phyloP scores from a whole-genome alignment of 2,888 invertebrate genomes.

The Acronicta leporina region DNA sequence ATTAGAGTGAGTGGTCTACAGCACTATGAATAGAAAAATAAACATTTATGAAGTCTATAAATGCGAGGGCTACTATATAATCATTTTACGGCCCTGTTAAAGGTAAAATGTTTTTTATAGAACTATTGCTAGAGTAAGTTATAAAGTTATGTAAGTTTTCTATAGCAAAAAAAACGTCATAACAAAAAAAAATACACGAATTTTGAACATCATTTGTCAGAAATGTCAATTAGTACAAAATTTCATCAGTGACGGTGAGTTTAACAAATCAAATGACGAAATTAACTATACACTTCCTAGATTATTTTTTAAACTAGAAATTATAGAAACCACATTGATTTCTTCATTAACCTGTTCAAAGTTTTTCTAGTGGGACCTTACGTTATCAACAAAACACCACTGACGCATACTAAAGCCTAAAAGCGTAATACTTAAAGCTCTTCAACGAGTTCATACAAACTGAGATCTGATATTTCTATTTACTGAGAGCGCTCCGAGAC shows the following conservation, averaged over 20 bases:
- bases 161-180: too few species aligned
- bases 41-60: constrained; percentile 23
- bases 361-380: constrained; percentile 10
- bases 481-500: constrained; percentile 84
- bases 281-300: too few species aligned
- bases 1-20: constrained; percentile 37
- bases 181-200: too few species aligned
- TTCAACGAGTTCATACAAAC: constrained; percentile 74
- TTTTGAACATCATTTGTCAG: too few species aligned
- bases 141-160: too few species aligned
- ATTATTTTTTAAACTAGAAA: too few species aligned
- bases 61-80: constrained; percentile 14
- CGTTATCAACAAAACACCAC: constrained; percentile 37
- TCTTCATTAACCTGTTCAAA: constrained; percentile 6
- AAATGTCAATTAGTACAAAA: too few species aligned
- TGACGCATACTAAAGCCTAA: constrained; percentile 58
- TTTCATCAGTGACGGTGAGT: too few species aligned
- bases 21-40: constrained; percentile 37
- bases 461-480: constrained; percentile 83
- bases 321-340: background rate
- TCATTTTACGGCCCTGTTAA: constrained; percentile 17
- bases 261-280: too few species aligned
- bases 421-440: constrained; percentile 75
- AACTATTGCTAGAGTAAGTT: background rate
- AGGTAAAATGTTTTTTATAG: constrained; percentile 5